Base-by-base conservation (phyloP, 2,797 vertebrate species). In the Acanthopagrus latus region DNA sequence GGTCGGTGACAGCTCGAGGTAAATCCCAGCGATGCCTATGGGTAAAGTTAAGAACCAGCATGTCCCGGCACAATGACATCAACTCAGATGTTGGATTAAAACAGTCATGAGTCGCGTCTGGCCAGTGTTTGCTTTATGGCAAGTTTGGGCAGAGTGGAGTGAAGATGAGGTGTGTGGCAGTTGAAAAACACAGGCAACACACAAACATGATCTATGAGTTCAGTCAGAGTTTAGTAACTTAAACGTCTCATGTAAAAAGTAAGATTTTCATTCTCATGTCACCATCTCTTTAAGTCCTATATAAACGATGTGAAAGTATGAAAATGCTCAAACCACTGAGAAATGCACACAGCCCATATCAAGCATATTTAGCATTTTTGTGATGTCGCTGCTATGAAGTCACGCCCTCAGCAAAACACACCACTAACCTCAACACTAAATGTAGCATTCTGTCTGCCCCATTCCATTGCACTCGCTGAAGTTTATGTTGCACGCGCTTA, bases 111-210 rank as follows among this genome's bases (percentile, higher is more conserved):
- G n/a, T 64, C 4, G 0, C 33, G 14, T 57, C 79, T 64, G 65
- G 59, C 64, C 17, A 8, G 5, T 21, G 3, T 56, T 74, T 83
- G 46, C 14, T 47, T 7, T n/a, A 33, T 51, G 52, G 56, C 74
- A 87, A 79, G 88, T 89, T 74, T 71, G 43, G 76, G 62, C 76
- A 82, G 50, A 88, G 44, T 60, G 48, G 3, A 67, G 43, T 5
- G 14, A 71, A 29, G 54, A 71, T 5, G 8, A 38, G 16, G 17
- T 3, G 13, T 7, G 27, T 1, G 38, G 57, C 63, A 27, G 50
- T 60, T 25, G 8, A 2, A 73, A 71, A 76, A 68, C 58, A 74
- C 64, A 67, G 51, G 55, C 63, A 50, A 43, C n/a, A 62, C 59
- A 75, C n/a, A 63, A 4, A 44, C 60, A 67, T 33, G 48, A 82